Base-by-base conservation (phyloP, 2,888 invertebrate species). In the Patella depressa region DNA sequence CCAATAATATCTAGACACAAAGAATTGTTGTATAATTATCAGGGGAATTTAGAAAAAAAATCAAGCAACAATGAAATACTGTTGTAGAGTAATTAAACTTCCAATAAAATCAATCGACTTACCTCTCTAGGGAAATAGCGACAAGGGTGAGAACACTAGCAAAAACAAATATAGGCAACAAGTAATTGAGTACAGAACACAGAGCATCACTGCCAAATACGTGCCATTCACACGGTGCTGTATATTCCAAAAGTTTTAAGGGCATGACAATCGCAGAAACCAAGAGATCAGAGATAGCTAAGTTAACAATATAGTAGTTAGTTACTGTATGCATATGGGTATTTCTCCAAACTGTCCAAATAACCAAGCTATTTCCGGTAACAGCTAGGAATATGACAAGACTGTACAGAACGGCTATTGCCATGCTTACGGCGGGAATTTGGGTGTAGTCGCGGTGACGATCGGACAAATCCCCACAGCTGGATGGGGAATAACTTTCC, bases 111-210 rank as follows among this genome's bases (percentile, higher is more conserved):
- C 24, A 19, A 55, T 34, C 45, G 5, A 69, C 83, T 87, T 87
- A 93, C 93, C 93, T 91, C 86, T 93, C 93, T 53, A 93, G 83
- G 59, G 92, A 92, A 72, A 92, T 92, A 53, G 92, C 92, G 14
- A 92, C 91, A 53, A 93, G 85, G 3, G 92, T 93, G 45, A 92
- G 87, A 2, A 92, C 91, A 80, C 92, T 92, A 57, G 91, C 89
- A 83, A 92, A 92, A 12, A 93, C 92, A 79, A 92, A 90, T n/a
- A 92, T 89, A 9, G 92, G 91, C 78, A 92, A 90, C 19, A 92
- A 81, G 82, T 91, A 93, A 71, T 85, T 86, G 57, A 91, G 80
- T 4, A 90, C 88, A 4, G 92, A 90, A 81, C 92, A 92, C 79
- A 91, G 87, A 15, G 84, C 85, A 77, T 91, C 90, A 53, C 84